A percentile compares a stretch with the other conserved stretches of the same genome.
phyloP scores from a whole-genome alignment of 2,888 invertebrate species.

The Heliconius erato region DNA sequence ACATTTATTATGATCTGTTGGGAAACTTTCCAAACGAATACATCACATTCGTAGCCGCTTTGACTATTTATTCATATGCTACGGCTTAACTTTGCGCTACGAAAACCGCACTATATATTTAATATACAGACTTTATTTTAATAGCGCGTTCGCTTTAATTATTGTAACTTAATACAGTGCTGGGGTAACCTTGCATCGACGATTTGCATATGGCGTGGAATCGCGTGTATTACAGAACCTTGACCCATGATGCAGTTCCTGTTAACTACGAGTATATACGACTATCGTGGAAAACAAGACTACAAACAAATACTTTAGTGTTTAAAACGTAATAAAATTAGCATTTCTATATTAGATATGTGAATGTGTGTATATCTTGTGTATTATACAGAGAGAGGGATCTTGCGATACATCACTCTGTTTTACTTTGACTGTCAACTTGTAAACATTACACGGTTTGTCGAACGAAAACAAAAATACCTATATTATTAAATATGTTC shows the following conservation, averaged over 20 bases:
- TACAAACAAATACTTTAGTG: conserved; percentile 1
- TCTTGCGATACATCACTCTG: no score
- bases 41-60: neutral
- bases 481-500: no score
- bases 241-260: conserved; percentile 56
- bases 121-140: neutral
- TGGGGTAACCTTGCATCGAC: conserved; percentile 7
- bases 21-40: conserved; percentile 5
- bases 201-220: conserved; percentile 35
- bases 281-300: conserved; percentile 3
- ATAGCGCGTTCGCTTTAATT: conserved; percentile 1
- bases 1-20: neutral
- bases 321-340: neutral
- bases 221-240: conserved; percentile 57
- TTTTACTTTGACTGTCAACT: no score
- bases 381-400: neutral
- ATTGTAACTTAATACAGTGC: neutral
- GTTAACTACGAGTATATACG: conserved; percentile 31
- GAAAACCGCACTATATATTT: neutral
- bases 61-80: conserved; percentile 1
- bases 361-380: neutral
- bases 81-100: conserved; percentile 12
- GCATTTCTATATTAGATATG: neutral
- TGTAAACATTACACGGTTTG: no score
- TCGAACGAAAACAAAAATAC: no score